Conservation (phyloP, 1,140 invertebrate genomes). For the Myzus persicae region DNA sequence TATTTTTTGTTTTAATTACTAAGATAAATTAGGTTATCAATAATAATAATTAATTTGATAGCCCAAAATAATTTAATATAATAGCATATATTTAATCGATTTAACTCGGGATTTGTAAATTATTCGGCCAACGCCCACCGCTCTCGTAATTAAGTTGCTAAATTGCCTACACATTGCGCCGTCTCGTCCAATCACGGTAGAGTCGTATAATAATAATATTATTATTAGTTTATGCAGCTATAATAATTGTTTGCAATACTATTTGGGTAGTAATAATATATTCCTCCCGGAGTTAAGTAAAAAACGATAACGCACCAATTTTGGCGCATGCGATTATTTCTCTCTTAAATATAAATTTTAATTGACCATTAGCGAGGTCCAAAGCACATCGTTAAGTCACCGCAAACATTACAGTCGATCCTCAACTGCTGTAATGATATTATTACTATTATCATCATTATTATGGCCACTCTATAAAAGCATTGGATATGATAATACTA, state of each 20-base stretch:
- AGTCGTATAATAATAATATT: neutral
- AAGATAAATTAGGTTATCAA: neutral
- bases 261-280: neutral
- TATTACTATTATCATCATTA: constrained; percentile 18
- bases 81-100: too few species aligned
- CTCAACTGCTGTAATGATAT: neutral
- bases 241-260: constrained; percentile 3
- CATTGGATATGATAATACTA: constrained; percentile 13
- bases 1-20: neutral
- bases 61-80: neutral
- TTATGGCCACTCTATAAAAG: constrained; percentile 16
- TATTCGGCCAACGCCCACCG: neutral
- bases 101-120: neutral
- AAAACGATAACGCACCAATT: neutral
- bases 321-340: neutral
- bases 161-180: constrained; percentile 10
- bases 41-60: neutral
- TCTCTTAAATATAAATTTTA: constrained; percentile 11
- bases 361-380: constrained; percentile 12
- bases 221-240: neutral
- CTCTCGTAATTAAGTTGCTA: neutral
- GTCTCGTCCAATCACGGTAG: neutral
- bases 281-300: neutral
- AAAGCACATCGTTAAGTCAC: constrained; percentile 7
- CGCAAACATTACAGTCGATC: neutral